Percentiles rank a stretch among this genome's conserved stretches.
phyloP scores from a whole-genome alignment of 2,113 vertebrate genomes.

The Heterocephalus glaber region DNA sequence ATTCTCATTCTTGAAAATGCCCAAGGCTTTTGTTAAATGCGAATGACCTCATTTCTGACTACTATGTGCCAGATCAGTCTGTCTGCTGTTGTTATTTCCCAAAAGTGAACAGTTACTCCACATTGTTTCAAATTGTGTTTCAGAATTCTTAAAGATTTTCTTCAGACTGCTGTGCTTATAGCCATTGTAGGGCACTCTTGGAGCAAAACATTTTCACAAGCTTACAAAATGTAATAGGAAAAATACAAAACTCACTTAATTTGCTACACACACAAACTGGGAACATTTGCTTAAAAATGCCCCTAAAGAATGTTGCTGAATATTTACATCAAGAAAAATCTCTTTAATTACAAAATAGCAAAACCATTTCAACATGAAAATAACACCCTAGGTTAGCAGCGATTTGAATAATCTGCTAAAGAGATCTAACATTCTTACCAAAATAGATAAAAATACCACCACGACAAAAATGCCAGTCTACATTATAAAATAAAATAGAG shows the following conservation, averaged over 20 bases:
- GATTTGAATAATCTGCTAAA: conserved; percentile 50
- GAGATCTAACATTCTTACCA: conserved; percentile 36
- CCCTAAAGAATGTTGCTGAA: conserved; percentile 56
- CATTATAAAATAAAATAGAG: background rate
- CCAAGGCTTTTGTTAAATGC: conserved; percentile 69
- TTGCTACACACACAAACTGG: conserved; percentile 18
- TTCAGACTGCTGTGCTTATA: conserved; percentile 52
- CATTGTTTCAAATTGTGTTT: conserved; percentile 62
- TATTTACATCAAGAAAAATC: conserved; percentile 72
- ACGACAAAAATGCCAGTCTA: background rate
- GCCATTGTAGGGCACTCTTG: conserved; percentile 7
- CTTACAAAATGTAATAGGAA: conserved; percentile 33
- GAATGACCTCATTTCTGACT: conserved; percentile 73
- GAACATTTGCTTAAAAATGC: conserved; percentile 65
- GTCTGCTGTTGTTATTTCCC: conserved; percentile 64
- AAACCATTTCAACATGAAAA: conserved; percentile 59
- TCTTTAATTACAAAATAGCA: conserved; percentile 74
- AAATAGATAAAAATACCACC: conserved; percentile 51
- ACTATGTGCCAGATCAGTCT: background rate
- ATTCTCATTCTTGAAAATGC: conserved; percentile 66
- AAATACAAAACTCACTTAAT: conserved; percentile 43
- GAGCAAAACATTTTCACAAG: background rate
- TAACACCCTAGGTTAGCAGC: conserved; percentile 47
- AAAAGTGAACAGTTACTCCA: conserved; percentile 24
- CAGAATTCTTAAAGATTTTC: conserved; percentile 55